Percentiles rank a stretch among this genome's conserved stretches.
Evolutionary conservation across 2,888 invertebrate species (phyloP).

Genomic region (Ceriagrion tenellum): DNA sequence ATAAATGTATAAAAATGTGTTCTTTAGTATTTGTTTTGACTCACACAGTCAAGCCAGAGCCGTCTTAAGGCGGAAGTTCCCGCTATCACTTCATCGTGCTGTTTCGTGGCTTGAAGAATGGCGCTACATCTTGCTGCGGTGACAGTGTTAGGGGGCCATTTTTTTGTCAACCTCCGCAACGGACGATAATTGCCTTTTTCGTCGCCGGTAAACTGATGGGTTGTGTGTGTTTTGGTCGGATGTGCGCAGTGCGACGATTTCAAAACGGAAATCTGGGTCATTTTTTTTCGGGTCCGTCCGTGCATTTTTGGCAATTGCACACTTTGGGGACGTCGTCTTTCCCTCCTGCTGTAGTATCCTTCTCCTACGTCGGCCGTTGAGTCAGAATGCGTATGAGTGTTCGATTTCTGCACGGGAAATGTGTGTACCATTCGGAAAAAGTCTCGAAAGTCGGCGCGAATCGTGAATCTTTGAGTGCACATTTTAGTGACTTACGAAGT

Average conservation of each 20-base stretch:
- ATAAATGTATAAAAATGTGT: too few species aligned
- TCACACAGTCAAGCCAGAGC: too few species aligned
- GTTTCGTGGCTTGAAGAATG: not conserved
- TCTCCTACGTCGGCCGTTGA: not conserved
- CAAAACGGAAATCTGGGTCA: not conserved
- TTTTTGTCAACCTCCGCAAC: not conserved
- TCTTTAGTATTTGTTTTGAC: too few species aligned
- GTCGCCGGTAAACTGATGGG: not conserved
- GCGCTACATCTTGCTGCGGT: not conserved
- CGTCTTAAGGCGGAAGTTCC: too few species aligned
- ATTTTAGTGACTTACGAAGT: too few species aligned
- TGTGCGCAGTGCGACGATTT: slow-evolving; percentile 15
- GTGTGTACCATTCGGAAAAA: not conserved
- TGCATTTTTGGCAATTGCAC: not conserved
- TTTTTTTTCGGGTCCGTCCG: not conserved
- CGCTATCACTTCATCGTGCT: not conserved
- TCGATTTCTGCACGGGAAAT: not conserved
- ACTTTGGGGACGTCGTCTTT: not conserved
- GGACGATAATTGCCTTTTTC: not conserved
- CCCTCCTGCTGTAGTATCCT: not conserved
- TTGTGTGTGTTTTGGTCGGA: not conserved
- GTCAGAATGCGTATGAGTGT: not conserved
- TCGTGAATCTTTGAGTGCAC: too few species aligned
- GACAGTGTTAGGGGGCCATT: not conserved
- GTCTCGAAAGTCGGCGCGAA: not conserved